phyloP scores from a whole-genome alignment of 2,113 vertebrate genomes.

The Syngnathus floridae region DNA sequence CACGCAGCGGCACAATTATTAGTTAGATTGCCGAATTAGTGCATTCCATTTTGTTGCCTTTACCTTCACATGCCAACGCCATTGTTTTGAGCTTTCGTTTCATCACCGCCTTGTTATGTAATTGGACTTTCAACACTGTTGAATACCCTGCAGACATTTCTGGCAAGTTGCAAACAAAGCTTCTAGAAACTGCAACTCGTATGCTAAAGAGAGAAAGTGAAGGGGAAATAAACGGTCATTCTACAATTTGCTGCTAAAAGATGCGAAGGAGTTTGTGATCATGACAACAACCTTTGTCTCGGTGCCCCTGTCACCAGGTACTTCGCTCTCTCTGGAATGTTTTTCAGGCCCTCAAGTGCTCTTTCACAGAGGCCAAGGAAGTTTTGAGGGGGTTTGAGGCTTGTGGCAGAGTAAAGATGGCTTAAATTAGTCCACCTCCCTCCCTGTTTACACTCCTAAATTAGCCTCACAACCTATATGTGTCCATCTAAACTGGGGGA shows the following conservation, averaged over 20 bases:
- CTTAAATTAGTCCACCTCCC: conserved; percentile 60
- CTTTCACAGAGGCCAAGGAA: conserved; percentile 55
- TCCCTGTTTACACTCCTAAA: conserved; percentile 56
- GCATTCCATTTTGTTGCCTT: conserved; percentile 6
- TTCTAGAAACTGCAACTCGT: neutral
- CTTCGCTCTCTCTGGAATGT: conserved; percentile 64
- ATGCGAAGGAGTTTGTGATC: conserved; percentile 33
- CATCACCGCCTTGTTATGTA: conserved; percentile 11
- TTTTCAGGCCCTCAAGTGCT: conserved; percentile 63
- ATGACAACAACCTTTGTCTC: conserved; percentile 32
- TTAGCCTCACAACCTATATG: conserved; percentile 33
- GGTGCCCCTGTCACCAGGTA: conserved; percentile 49
- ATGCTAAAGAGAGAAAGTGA: conserved; percentile 5
- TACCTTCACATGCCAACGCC: neutral
- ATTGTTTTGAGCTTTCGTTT: conserved; percentile 6
- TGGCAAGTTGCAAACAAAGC: neutral
- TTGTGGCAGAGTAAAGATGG: conserved; percentile 51
- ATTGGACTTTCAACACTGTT: conserved; percentile 3
- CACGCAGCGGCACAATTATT: conserved; percentile 18
- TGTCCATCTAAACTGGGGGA: conserved; percentile 33
- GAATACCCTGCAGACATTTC: conserved; percentile 9
- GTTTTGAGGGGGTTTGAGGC: conserved; percentile 50
- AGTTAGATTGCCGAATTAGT: neutral
- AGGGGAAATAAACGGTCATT: conserved; percentile 7
- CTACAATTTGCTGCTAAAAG: conserved; percentile 22